A percentile compares a stretch with the other conserved stretches of the same genome.
These are phyloP conservation scores for Tylochromis polylepis DNA, from an alignment of 2,113 vertebrate genomes.

Conservation along the genomic window DNA sequence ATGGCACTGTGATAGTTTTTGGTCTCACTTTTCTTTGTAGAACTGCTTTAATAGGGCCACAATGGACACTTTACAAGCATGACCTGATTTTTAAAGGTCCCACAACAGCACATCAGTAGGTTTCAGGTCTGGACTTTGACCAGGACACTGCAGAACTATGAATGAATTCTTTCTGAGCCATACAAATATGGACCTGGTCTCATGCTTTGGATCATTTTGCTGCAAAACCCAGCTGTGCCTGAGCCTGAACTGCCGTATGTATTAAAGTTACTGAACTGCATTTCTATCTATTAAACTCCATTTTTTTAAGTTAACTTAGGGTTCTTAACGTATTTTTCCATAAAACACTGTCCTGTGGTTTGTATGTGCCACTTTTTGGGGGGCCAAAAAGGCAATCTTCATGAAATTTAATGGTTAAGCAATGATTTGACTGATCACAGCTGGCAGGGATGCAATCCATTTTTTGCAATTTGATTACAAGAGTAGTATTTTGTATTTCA, in stretches of 20 bases:
- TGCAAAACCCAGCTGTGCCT: not conserved
- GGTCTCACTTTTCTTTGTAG: not conserved
- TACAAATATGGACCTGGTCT: not conserved
- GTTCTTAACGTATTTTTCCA: not conserved
- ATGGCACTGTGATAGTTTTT: not conserved
- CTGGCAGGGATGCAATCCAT: not conserved
- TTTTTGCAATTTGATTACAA: not conserved
- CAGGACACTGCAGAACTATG: not conserved
- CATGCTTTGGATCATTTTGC: not conserved
- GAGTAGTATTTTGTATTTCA: not conserved
- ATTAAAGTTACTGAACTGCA: not conserved
- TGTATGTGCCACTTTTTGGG: not conserved
- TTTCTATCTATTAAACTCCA: not conserved
- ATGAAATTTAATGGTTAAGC: not conserved
- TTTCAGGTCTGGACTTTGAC: not conserved
- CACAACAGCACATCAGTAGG: too few species aligned
- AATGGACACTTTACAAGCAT: not conserved
- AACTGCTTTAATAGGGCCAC: not conserved
- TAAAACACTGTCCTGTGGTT: not conserved
- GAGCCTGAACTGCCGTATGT: not conserved
- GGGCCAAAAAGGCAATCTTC: not conserved
- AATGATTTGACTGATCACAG: not conserved
- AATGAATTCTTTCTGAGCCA: not conserved
- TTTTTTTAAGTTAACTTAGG: not conserved
- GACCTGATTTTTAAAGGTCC: not conserved